Evolutionary conservation across 2,797 vertebrate species (phyloP), one percentile per base, ranked within the genome.

Genomic region (Enteromius argenteus): DNA sequence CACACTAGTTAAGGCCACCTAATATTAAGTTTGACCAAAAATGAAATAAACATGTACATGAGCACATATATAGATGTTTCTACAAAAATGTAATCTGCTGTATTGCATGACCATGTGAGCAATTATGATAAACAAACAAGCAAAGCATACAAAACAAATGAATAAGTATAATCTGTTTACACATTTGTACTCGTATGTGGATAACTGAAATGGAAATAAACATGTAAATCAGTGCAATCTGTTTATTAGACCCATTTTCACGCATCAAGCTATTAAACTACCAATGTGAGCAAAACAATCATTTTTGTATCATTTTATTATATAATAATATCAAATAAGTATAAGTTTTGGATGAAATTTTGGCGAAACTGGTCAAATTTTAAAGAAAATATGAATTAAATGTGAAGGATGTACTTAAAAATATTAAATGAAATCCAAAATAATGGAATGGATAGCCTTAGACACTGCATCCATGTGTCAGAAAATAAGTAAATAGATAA

Each of bases 171-270:
- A 27, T 44, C 14, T 11, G 21, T 76, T 58, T 42, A 58, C 13
- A 5, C 35, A 58, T 27, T 60, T 60, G n/a, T 60, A 53, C 19
- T 37, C 56, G 4, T 27, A 39, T 15, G 2, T 77, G 35, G 13
- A 77, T 27, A 62, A 39, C 2, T 62, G 8, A 27, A 10, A n/a
- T 17, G 23, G 7, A 60, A 76, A 60, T 77, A 77, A 77, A 76
- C 14, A 60, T 42, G 53, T 23, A 23, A 5, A 58, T 58, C 14
- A 17, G 21, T 75, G 21, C 4, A 35, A 53, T 27, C 51, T 27
- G 14, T 58, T 53, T 21, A 53, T 74, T n/a, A 39, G 3, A 60
- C 7, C 8, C 23, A 11, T 76, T 62, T 30, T n/a, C 13, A 56
- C 49, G 60, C 8, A 39, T 60, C 1, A 39, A 39, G 1, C n/a